Conservation (phyloP, 2,888 invertebrate genomes). For the Tipula helvola region DNA sequence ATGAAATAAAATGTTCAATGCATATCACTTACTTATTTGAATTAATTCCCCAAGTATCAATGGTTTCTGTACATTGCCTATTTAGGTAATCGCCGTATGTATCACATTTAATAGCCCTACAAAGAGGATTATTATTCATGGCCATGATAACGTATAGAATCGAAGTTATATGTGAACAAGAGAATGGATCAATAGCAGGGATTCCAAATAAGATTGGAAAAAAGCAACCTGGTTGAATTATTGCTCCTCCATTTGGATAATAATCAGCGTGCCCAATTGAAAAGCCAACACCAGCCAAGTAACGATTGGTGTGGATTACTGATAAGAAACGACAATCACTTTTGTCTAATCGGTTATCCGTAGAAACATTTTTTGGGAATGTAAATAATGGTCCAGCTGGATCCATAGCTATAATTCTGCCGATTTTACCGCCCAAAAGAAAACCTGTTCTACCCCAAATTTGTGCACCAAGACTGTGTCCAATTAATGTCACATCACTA, state of each 20-base stretch:
- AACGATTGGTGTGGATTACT: slow-evolving; percentile 28
- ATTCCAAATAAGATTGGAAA: background rate
- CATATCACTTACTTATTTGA: background rate
- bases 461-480: slow-evolving; percentile 33
- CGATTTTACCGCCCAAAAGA: slow-evolving; percentile 26
- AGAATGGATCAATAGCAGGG: background rate
- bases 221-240: background rate
- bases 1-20: background rate
- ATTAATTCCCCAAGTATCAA: background rate
- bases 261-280: background rate
- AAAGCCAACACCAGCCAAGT: background rate
- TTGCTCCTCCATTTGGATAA: background rate
- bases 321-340: slow-evolving; percentile 31
- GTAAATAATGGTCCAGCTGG: slow-evolving; percentile 34
- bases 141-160: background rate
- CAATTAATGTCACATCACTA: slow-evolving; percentile 28
- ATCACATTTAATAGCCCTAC: background rate
- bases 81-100: background rate
- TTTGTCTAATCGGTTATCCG: slow-evolving; percentile 27
- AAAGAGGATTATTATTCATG: background rate
- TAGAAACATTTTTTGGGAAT: slow-evolving; percentile 27
- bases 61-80: background rate
- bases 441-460: slow-evolving; percentile 32
- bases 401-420: slow-evolving; percentile 34
- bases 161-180: background rate